Evolutionary conservation across 2,888 invertebrate genomes (phyloP).

Genomic region (Drosophila lacicola): DNA sequence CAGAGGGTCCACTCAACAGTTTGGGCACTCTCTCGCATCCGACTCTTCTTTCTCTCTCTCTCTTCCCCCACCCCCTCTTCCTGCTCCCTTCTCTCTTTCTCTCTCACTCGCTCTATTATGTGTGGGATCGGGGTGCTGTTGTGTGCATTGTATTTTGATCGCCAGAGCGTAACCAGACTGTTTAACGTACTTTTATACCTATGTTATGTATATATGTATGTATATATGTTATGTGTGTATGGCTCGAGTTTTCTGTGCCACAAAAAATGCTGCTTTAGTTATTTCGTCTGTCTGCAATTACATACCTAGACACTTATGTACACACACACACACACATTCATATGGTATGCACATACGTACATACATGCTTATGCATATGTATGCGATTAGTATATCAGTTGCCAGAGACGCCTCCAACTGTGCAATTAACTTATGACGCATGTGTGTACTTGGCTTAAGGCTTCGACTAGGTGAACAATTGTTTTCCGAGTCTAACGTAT

Average conservation of each 20-base stretch:
- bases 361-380: background rate
- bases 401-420: constrained; percentile 37
- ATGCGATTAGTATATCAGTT: constrained; percentile 8
- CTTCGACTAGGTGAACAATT: constrained; percentile 14
- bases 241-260: constrained; percentile 57
- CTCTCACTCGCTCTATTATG: background rate
- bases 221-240: constrained; percentile 13
- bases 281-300: constrained; percentile 60
- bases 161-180: constrained; percentile 75
- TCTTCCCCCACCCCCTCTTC: background rate
- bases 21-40: constrained; percentile 7
- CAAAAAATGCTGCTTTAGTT: constrained; percentile 56
- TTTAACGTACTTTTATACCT: constrained; percentile 22
- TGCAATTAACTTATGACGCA: constrained; percentile 38
- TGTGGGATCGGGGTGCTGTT: constrained; percentile 8
- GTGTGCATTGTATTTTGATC: constrained; percentile 66
- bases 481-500: background rate
- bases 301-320: constrained; percentile 31
- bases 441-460: constrained; percentile 6
- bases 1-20: constrained; percentile 35
- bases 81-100: background rate
- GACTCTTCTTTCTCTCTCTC: background rate
- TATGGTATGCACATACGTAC: background rate
- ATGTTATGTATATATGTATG: constrained; percentile 1
- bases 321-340: background rate